Evolutionary conservation across 2,888 invertebrate genomes (phyloP).

Genomic region (Tinea trinotella): DNA sequence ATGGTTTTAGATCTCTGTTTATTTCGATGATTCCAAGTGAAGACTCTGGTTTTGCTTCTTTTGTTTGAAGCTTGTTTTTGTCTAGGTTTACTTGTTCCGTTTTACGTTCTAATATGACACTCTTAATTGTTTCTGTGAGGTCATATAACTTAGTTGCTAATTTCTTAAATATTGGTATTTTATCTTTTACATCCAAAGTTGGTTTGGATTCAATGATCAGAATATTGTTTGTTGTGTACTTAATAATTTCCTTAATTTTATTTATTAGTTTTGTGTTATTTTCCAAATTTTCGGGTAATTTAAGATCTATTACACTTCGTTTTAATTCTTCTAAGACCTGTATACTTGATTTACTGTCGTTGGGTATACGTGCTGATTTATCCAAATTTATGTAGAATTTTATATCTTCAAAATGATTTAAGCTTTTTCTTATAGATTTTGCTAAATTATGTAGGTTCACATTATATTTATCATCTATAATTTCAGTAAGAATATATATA

Average conservation of each 20-base stretch:
- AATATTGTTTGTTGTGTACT: conserved; percentile 31
- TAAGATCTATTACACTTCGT: conserved; percentile 31
- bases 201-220: conserved; percentile 35
- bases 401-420: conserved; percentile 62
- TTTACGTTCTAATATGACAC: neutral
- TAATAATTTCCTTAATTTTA: conserved; percentile 27
- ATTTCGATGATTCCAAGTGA: no score
- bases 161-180: conserved; percentile 53
- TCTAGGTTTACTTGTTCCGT: neutral
- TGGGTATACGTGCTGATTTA: conserved; percentile 59
- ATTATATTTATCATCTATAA: conserved; percentile 24
- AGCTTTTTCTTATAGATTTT: conserved; percentile 44
- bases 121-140: conserved; percentile 24
- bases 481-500: conserved; percentile 30
- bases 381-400: conserved; percentile 63
- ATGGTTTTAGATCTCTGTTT: no score
- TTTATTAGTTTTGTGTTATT: conserved; percentile 25
- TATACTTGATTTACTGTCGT: conserved; percentile 55
- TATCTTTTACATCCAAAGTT: conserved; percentile 53
- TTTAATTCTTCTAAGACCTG: conserved; percentile 48
- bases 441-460: conserved; percentile 41
- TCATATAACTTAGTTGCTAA: conserved; percentile 33
- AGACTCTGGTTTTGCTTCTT: neutral
- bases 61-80: neutral
- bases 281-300: conserved; percentile 28